Evolutionary conservation across 2,888 invertebrate species (phyloP).

Genomic region (Andrena bucephala): DNA sequence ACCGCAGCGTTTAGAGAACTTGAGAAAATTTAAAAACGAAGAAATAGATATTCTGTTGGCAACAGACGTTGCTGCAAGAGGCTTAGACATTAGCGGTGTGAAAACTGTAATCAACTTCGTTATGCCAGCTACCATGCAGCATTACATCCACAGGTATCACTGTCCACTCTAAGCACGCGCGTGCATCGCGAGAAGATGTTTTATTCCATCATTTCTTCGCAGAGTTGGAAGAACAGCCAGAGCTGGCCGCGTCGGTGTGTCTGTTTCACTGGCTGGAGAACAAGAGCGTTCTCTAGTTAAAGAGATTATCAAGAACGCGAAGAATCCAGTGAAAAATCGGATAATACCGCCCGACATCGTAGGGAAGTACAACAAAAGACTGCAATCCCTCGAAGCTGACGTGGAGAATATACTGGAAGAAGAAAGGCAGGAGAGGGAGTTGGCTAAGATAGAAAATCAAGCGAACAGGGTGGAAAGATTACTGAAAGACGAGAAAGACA

Average conservation of each 20-base stretch:
- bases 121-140: slow-evolving; percentile 96
- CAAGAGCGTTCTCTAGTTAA: slow-evolving; percentile 96
- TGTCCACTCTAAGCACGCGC: not conserved
- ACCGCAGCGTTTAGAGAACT: slow-evolving; percentile 95
- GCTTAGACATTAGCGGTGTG: slow-evolving; percentile 98
- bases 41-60: slow-evolving; percentile 95
- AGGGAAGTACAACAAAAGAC: slow-evolving; percentile 92
- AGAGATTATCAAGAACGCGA: slow-evolving; percentile 94
- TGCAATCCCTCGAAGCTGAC: slow-evolving; percentile 91
- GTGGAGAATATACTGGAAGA: slow-evolving; percentile 94
- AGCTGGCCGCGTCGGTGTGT: slow-evolving; percentile 96
- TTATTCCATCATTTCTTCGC: slow-evolving; percentile 10
- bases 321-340: slow-evolving; percentile 94
- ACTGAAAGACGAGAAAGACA: slow-evolving; percentile 85
- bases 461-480: slow-evolving; percentile 90
- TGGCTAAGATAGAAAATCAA: slow-evolving; percentile 94
- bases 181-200: not conserved
- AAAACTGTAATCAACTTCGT: slow-evolving; percentile 98
- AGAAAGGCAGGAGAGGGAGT: slow-evolving; percentile 92
- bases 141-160: slow-evolving; percentile 94
- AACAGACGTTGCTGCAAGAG: slow-evolving; percentile 97
- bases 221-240: slow-evolving; percentile 97
- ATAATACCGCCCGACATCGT: slow-evolving; percentile 95
- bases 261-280: slow-evolving; percentile 98
- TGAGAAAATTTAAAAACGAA: slow-evolving; percentile 95